Evolutionary conservation across 2,113 vertebrate species (phyloP).

Genomic region (Nicator chloris): DNA sequence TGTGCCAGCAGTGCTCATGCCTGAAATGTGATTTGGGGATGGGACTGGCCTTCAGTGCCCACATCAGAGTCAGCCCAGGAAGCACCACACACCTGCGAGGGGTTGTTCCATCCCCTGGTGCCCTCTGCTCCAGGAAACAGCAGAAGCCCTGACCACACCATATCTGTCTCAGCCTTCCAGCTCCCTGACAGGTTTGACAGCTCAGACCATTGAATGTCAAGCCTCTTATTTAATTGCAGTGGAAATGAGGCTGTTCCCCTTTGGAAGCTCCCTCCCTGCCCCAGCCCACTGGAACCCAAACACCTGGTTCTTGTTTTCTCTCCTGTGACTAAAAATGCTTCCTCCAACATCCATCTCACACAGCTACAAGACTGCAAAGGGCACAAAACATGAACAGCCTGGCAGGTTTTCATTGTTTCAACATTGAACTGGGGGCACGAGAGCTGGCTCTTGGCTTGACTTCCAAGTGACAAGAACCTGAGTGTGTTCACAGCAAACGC

Average conservation of each 20-base stretch:
- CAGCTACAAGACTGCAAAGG: neutral
- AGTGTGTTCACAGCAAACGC: neutral
- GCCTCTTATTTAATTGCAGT: neutral
- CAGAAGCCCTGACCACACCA: neutral
- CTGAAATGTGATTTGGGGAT: neutral
- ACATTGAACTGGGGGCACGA: fast-evolving
- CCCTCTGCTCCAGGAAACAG: neutral
- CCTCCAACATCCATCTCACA: neutral
- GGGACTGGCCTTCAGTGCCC: neutral
- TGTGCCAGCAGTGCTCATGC: neutral
- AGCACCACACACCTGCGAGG: fast-evolving
- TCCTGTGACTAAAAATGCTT: neutral
- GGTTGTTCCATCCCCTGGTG: neutral
- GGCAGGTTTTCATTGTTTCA: neutral
- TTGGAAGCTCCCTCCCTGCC: neutral
- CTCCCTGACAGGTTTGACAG: neutral
- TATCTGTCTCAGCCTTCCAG: neutral
- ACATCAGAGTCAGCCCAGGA: neutral
- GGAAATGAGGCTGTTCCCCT: neutral
- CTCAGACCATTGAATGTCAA: neutral
- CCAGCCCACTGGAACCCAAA: neutral
- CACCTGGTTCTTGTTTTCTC: neutral
- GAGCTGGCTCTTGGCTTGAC: neutral
- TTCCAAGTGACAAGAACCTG: neutral
- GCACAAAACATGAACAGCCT: neutral